Evolutionary conservation across 1,140 invertebrate species (phyloP), one percentile per base, ranked within the genome.

Genomic region (Leucophenga varia): DNA sequence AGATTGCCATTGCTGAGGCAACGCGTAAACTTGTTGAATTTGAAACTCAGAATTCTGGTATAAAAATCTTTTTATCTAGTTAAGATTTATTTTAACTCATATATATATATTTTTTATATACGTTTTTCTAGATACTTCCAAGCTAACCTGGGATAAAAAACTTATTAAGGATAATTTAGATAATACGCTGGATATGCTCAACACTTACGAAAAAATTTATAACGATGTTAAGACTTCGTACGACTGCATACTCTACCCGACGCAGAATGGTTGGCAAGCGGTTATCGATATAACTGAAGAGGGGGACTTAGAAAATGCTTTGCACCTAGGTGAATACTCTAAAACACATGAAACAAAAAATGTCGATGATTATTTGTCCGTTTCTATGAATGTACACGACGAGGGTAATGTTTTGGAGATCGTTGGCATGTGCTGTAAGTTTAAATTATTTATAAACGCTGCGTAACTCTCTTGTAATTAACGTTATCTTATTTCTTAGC

Each of bases 221-320:
- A 80, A 75, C 48, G 93, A 97, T 77, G 70, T 86, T 43, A 92
- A 94, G 17, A 93, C 93, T 16, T 85, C 90, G 9, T 95, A 90
- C 77, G 96, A 99, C 76, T 95, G 93, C 80, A 80, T 99, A 43
- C 82, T 98, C 9, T 98, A 93, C 75, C 82, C 96, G 74, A 91
- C 45, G 54, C 81, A 40, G 80, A 82, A 57, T 89, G 91, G 90
- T 80, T 84, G 87, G 72, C 42, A 61, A 5, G 49, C 71, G 1
- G 54, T 90, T 61, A 76, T 77, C 59, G 57, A 72, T 46, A 68
- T 54, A 25, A 61, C 55, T 10, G 61, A 72, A 41, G 43, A 57
- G 44, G 95, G 94, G 4, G 83, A 96, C 52, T 74, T 98, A 19
- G 79, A 81, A 32, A 75, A 82, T 14, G 91, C 90, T 43, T 79